Evolutionary conservation across 2,113 vertebrate species (phyloP), one percentile per base, ranked within the genome.

Genomic region (Oxyura jamaicensis): DNA sequence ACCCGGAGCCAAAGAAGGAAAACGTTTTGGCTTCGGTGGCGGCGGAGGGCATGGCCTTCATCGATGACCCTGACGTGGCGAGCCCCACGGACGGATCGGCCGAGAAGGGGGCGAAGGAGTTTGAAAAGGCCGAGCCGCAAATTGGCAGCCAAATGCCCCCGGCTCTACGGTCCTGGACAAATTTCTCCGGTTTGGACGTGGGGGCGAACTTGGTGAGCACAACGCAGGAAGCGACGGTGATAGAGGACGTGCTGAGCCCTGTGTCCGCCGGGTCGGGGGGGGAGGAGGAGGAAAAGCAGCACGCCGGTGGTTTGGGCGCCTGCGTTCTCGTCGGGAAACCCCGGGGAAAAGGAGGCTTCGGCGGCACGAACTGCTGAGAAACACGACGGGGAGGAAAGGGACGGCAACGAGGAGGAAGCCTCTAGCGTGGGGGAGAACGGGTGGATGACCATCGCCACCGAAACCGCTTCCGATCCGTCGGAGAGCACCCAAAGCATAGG

Each of bases 41-140:
- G 22, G 72, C 78, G 6, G 98, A 97, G 92, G 95, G 91, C 80
- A 72, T 97, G 95, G 96, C 53, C 36, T 96, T 90, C 62, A 84
- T 89, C 0, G 97, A 95, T 0, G 88, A 94, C 1, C 50, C 80
- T 0, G 74, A 75, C 4, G 50, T 59, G 1, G 65, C 65, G 67
- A 86, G 90, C 66, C 91, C 87, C 0, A 14, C 28, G 0, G 91
- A 88, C 10, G 67, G 56, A 2, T 3, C 35, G 0, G 36, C 59
- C 0, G 46, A 59, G 60, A 33, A 85, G n/a, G 60, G 39, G 36
- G 39, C 52, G 3, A 50, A 87, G 11, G 53, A 0, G 0, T 71
- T 90, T 0, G 88, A 88, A 10, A 13, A 69, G 53, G n/a, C 46
- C 0, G 80, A 93, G 2, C 3, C 87, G 0, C 66, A 71, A 8